Base-by-base conservation (phyloP, 2,113 vertebrate genomes). In the Rhinogobius similis region DNA sequence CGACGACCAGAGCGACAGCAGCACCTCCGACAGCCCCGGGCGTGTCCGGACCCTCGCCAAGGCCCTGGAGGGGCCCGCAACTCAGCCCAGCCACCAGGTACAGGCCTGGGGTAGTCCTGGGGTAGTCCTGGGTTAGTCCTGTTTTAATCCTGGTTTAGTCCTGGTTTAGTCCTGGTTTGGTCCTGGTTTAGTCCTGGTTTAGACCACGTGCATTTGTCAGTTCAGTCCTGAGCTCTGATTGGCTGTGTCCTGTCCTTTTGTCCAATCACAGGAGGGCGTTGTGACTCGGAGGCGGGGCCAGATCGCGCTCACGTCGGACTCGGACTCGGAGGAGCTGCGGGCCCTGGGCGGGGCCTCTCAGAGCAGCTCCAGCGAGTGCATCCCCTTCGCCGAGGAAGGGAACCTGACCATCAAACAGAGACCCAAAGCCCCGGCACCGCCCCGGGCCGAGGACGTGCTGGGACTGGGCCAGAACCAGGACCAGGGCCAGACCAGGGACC, bases 341-440 rank as follows among this genome's bases (percentile, higher is more conserved):
- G 85, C 82, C 0, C 70, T 87, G 16, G 90, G 82, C 7, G 75
- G 80, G 6, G 92, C 92, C 0, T 90, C 94, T 0, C 95, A 96
- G 77, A 95, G 94, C 88, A 98, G 97, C 90, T 98, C 97, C 29
- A 97, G 95, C 0, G 97, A 99, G 85, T 97, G 96, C 88, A 95
- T 99, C 75, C 97, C 97, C 1, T 99, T 98, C 7, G 97, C 97
- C 0, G 97, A 99, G 81, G 97, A 99, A 83, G 97, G 97, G 10
- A 98, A 98, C 79, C 91, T 99, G 79, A 99, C 97, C 52, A 98
- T 98, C 88, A 99, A 99, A 72, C 97, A 99, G 91, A 90, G 96
- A n/a, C 97, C 97, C 0, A 98, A 98, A 83, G 92, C 92, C 0
- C 82, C 89, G 0, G 94, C 91, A 5, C 92, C 90, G 5, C 87